Evolutionary conservation across 2,113 vertebrate genomes (phyloP).

Genomic region (Rhodinocichla rosea): DNA sequence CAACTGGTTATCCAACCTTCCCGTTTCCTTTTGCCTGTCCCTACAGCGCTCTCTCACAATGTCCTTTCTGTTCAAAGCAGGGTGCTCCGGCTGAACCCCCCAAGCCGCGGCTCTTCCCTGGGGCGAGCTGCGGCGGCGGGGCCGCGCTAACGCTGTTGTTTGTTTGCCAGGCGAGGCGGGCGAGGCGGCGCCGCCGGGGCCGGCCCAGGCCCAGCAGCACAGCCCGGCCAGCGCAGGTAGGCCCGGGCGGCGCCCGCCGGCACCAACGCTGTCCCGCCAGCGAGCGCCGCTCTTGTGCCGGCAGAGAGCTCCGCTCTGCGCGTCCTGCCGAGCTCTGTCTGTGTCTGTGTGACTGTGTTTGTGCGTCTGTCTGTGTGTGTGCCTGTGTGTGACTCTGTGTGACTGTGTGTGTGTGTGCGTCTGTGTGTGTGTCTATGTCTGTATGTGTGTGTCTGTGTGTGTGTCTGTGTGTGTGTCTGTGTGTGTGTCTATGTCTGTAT

Average conservation of each 20-base stretch:
- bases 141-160: slow-evolving; percentile 63
- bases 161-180: slow-evolving; percentile 78
- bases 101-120: background rate
- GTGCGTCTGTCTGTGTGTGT: rapidly evolving
- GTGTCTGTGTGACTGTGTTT: no score
- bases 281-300: slow-evolving; percentile 72
- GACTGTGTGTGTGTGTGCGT: no score
- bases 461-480: background rate
- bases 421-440: background rate
- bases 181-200: slow-evolving; percentile 77
- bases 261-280: slow-evolving; percentile 57
- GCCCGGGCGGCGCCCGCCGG: background rate
- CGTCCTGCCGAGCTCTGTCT: background rate
- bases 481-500: background rate
- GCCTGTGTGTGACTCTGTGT: rapidly evolving
- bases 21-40: background rate
- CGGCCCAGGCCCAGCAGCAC: slow-evolving; percentile 76
- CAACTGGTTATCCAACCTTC: no score
- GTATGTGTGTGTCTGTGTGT: background rate
- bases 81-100: no score
- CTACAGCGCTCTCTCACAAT: background rate
- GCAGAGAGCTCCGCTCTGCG: background rate
- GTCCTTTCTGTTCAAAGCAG: background rate
- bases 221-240: slow-evolving; percentile 79
- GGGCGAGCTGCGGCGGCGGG: background rate